Percentiles rank a stretch among this genome's conserved stretches.
Conservation (phyloP, 2,888 invertebrate species). For the Hydroisotoma schaefferi region DNA sequence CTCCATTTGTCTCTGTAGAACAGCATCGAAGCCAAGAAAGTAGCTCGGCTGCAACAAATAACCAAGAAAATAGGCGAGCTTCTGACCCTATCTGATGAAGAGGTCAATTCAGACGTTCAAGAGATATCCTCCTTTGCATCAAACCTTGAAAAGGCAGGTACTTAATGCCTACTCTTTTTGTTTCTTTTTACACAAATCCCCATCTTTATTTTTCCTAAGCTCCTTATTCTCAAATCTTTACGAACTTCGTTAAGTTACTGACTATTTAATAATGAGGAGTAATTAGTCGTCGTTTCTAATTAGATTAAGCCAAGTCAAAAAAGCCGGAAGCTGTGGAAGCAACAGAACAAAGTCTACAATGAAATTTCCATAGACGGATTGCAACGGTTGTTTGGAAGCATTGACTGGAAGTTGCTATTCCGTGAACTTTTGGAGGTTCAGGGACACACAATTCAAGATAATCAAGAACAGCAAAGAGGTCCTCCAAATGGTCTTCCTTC, state of each 20-base stretch:
- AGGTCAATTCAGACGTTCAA: constrained; percentile 31
- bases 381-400: constrained; percentile 54
- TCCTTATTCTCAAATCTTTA: too few relatives aligned
- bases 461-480: constrained; percentile 4
- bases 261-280: too few relatives aligned
- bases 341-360: constrained; percentile 52
- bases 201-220: too few relatives aligned
- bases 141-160: constrained; percentile 41
- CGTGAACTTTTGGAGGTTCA: constrained; percentile 25
- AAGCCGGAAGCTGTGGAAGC: constrained; percentile 46
- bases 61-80: constrained; percentile 33
- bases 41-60: constrained; percentile 33
- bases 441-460: constrained; percentile 14
- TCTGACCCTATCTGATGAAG: constrained; percentile 34
- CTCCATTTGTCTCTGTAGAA: constrained; percentile 27
- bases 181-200: too few relatives aligned
- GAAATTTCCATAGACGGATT: constrained; percentile 54
- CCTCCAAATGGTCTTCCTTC: constrained; percentile 22
- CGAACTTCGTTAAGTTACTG: too few relatives aligned
- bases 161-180: not conserved
- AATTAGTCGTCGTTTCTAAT: not conserved
- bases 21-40: constrained; percentile 38
- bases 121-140: constrained; percentile 31
- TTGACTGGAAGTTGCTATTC: constrained; percentile 43
- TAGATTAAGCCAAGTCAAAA: constrained; percentile 45